These are phyloP conservation scores for Ethmia dodecea DNA, from an alignment of 2,888 invertebrate genomes.

Conservation along the genomic window DNA sequence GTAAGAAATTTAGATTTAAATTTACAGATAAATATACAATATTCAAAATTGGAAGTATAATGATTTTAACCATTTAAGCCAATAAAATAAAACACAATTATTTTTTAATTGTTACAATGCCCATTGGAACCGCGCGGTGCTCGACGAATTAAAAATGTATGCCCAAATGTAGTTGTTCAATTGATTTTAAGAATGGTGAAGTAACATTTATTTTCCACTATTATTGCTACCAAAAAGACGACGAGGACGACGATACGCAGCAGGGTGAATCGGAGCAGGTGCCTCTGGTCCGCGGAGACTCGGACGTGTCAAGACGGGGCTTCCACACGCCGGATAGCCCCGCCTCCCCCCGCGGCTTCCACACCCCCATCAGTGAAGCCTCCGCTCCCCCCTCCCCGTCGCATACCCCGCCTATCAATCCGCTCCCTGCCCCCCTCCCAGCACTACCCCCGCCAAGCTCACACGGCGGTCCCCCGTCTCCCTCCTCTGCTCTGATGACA, in stretches of 20 bases:
- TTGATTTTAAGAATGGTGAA: no score
- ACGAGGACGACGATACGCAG: conserved; percentile 61
- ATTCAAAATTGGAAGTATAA: no score
- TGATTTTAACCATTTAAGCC: not conserved
- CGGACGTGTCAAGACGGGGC: conserved; percentile 75
- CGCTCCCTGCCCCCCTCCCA: conserved; percentile 80
- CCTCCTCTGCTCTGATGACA: conserved; percentile 90
- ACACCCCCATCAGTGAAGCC: conserved; percentile 84
- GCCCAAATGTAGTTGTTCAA: no score
- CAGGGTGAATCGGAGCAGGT: conserved; percentile 54
- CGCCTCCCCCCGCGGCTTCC: conserved; percentile 80
- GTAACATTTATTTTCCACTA: not conserved
- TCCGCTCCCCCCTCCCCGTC: conserved; percentile 68
- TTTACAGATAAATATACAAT: no score
- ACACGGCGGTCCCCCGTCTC: conserved; percentile 76
- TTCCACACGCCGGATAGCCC: conserved; percentile 68
- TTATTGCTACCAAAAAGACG: conserved; percentile 27
- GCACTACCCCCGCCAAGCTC: conserved; percentile 43
- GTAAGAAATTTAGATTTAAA: no score
- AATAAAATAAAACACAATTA: no score
- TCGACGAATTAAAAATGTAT: no score
- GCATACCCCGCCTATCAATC: conserved; percentile 48
- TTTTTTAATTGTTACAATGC: no score
- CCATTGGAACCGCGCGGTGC: no score
- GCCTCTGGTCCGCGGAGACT: conserved; percentile 75